Conservation (phyloP, 2,113 vertebrate genomes). For the Ramphastos sulfuratus region DNA sequence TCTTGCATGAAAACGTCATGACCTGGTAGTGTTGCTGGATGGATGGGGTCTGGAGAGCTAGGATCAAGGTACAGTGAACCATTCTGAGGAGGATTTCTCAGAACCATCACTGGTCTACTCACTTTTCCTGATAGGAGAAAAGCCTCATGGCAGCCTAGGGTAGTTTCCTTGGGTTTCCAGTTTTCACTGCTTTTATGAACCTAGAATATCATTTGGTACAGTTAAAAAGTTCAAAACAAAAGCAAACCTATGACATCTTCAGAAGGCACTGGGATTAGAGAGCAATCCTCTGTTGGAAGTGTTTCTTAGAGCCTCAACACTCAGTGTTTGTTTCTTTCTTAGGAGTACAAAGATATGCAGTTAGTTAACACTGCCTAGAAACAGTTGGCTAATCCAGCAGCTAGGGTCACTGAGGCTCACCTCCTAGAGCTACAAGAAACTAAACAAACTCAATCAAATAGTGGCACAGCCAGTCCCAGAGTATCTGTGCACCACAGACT, state of each 20-base stretch:
- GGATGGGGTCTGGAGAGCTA: background rate
- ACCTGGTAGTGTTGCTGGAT: background rate
- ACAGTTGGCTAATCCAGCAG: background rate
- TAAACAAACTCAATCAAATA: background rate
- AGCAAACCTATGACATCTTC: background rate
- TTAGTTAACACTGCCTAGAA: no score
- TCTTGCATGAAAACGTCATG: background rate
- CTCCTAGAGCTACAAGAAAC: background rate
- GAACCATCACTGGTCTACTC: background rate
- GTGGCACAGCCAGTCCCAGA: background rate
- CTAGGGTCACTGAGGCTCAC: background rate
- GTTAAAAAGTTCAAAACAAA: conserved; percentile 33
- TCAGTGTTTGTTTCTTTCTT: conserved; percentile 7
- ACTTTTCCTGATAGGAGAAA: background rate
- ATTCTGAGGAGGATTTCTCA: background rate
- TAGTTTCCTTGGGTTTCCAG: background rate
- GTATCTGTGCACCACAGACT: background rate
- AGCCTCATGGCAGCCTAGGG: background rate
- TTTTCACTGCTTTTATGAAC: background rate
- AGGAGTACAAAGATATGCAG: background rate
- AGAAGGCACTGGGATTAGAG: background rate
- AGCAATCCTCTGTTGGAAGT: conserved; percentile 1
- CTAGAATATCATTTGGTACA: background rate
- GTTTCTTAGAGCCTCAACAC: background rate
- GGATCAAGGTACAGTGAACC: background rate